Evolutionary conservation across 2,113 vertebrate species (phyloP), one percentile per base, ranked within the genome.

Genomic region (Cinclus mexicanus): DNA sequence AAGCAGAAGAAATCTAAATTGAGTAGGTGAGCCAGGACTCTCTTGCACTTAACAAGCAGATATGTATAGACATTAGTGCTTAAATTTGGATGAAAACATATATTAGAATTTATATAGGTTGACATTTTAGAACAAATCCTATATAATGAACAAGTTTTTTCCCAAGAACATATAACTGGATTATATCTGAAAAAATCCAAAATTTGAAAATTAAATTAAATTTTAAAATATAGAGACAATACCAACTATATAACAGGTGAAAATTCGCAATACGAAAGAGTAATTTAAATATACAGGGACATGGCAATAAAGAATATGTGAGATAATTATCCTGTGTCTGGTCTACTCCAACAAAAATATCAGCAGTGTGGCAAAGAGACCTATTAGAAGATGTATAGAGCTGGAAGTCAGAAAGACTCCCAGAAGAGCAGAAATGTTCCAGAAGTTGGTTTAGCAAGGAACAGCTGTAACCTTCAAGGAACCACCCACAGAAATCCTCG

Each of bases 391-490:
- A 49, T 6, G 6, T 8, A 3, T 8, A 13, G 1, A 37, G 14
- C 7, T 4, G 61, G 6, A 42, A 31, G 5, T 15, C 17, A 82
- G 49, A 63, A 44, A n/a, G 15, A 8, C 2, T 1, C 3, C 7
- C 10, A 17, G 2, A 47, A 3, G 14, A 16, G 13, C 49, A 74
- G 9, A 19, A 55, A 7, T 23, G 3, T 14, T 17, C 6, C 2
- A 39, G 3, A 17, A n/a, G 2, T 10, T 10, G 7, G 16, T 29
- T 0, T 11, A 19, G 2, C 7, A 74, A 47, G 9, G 2, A 72
- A 63, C 55, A 50, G 1, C 12, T 59, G 26, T 14, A 4, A 35
- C 1, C 2, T 2, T 10, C 1, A 47, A 14, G 7, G 7, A 37
- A 37, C 35, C 35, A 37, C 35, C 35, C 35, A 37, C 35, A 37